These are phyloP conservation scores for Crypturellus tataupa DNA, from an alignment of 2,797 vertebrate species.

Conservation along the genomic window DNA sequence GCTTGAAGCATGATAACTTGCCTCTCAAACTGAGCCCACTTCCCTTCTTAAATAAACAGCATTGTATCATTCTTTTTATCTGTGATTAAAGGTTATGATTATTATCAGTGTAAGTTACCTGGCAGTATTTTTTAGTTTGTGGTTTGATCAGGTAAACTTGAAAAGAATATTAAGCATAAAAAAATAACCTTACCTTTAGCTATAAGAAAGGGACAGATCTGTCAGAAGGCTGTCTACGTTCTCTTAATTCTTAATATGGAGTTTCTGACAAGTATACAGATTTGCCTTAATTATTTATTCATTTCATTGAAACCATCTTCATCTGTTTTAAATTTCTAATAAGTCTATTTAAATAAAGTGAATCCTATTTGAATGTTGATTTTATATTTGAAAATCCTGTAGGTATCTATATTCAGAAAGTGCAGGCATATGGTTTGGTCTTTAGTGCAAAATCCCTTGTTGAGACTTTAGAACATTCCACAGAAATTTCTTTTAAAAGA, in stretches of 20 bases:
- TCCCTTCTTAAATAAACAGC: conserved; percentile 47
- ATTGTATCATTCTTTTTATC: conserved; percentile 70
- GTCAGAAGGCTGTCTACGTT: conserved; percentile 80
- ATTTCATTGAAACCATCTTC: conserved; percentile 82
- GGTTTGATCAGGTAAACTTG: conserved; percentile 83
- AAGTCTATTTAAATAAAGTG: conserved; percentile 84
- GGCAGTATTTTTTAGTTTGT: conserved; percentile 74
- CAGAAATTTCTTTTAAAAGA: neutral
- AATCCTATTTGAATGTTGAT: conserved; percentile 79
- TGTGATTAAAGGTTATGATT: conserved; percentile 81
- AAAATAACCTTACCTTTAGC: conserved; percentile 76
- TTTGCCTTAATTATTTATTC: conserved; percentile 87
- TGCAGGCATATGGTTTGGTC: neutral
- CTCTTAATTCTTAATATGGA: conserved; percentile 79
- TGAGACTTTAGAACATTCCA: neutral
- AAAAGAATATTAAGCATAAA: conserved; percentile 79
- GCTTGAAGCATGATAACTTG: conserved; percentile 65
- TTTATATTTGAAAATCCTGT: conserved; percentile 75
- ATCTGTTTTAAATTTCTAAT: conserved; percentile 85
- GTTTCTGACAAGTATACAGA: conserved; percentile 83
- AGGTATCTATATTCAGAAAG: conserved; percentile 53
- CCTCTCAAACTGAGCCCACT: conserved; percentile 11
- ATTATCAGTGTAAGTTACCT: conserved; percentile 79
- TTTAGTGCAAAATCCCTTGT: neutral
- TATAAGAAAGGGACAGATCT: conserved; percentile 74